These are phyloP conservation scores for Ormyrus labotus DNA, from an alignment of 2,888 invertebrate species.

Conservation along the genomic window DNA sequence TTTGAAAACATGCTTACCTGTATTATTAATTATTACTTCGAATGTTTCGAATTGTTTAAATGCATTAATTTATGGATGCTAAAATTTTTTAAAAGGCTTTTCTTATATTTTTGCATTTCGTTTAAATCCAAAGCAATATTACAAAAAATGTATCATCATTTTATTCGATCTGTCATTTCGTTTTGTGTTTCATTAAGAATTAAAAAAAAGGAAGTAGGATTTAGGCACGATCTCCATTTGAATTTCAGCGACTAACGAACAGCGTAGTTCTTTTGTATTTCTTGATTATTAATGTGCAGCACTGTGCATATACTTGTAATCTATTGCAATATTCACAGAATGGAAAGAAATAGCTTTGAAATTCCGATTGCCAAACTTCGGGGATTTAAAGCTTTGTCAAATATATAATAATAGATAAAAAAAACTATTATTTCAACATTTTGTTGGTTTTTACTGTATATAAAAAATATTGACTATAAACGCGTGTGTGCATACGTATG, in stretches of 20 bases:
- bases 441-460: slow-evolving; percentile 51
- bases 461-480: slow-evolving; percentile 51
- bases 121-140: no score
- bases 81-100: neutral
- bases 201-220: neutral
- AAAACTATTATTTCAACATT: slow-evolving; percentile 48
- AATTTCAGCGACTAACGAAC: neutral
- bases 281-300: slow-evolving; percentile 60
- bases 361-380: slow-evolving; percentile 12
- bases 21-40: no score
- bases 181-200: neutral
- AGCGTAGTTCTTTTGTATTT: slow-evolving; percentile 59
- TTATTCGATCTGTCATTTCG: no score
- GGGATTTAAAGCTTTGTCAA: slow-evolving; percentile 27
- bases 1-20: no score
- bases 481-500: slow-evolving; percentile 49
- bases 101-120: no score
- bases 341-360: slow-evolving; percentile 16
- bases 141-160: no score
- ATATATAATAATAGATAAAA: slow-evolving; percentile 46
- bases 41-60: neutral
- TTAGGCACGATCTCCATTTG: neutral
- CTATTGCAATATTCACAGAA: slow-evolving; percentile 31
- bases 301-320: slow-evolving; percentile 56
- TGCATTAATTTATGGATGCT: neutral